A percentile compares a stretch with the other conserved stretches of the same genome.
Conservation (phyloP, 2,113 vertebrate genomes). For the Apodemus sylvaticus region DNA sequence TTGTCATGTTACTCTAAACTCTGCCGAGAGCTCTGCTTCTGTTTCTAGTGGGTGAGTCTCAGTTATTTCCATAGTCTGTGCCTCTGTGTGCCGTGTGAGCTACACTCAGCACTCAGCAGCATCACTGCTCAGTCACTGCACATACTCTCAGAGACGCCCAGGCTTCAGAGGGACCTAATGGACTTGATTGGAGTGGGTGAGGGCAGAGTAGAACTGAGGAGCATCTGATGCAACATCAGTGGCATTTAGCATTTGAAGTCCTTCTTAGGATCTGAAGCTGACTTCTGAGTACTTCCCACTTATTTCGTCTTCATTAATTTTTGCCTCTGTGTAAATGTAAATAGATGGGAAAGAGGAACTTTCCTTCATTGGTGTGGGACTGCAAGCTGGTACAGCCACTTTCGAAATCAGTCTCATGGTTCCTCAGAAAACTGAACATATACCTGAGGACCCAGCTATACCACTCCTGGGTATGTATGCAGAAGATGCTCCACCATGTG, state of each 20-base stretch:
- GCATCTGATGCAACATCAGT: slow-evolving; percentile 19
- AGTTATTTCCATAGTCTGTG: neutral
- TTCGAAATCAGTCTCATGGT: no score
- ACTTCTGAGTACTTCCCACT: neutral
- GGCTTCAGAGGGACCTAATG: neutral
- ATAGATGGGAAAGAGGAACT: neutral
- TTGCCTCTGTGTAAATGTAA: neutral
- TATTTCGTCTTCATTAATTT: neutral
- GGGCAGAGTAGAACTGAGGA: neutral
- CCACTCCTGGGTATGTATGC: no score
- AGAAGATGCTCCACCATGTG: no score
- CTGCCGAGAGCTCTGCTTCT: slow-evolving; percentile 13
- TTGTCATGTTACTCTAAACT: slow-evolving; percentile 41
- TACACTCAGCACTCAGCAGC: neutral
- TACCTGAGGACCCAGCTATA: no score
- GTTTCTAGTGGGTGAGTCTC: slow-evolving; percentile 43
- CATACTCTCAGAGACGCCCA: neutral
- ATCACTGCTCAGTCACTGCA: no score
- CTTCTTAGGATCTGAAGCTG: neutral
- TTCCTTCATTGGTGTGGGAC: no score
- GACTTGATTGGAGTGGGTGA: slow-evolving; percentile 8
- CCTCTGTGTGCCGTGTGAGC: neutral
- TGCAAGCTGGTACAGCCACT: no score
- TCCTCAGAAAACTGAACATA: no score
- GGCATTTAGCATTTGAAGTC: neutral